Conservation (phyloP, 2,797 vertebrate genomes). For the Selene dorsalis region DNA sequence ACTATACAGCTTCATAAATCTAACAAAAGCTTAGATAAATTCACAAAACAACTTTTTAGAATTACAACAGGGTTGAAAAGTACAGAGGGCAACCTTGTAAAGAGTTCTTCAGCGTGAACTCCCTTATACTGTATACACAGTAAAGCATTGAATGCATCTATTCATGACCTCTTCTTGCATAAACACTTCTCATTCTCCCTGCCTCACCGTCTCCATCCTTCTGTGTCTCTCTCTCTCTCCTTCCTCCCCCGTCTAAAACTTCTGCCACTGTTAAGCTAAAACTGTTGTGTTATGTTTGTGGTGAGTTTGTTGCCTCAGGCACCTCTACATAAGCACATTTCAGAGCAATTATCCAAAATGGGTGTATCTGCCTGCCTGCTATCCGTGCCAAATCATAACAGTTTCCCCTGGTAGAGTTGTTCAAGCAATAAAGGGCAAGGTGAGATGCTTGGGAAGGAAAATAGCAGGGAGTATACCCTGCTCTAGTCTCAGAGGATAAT, state of each 20-base stretch:
- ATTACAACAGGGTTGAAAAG: slow-evolving; percentile 41
- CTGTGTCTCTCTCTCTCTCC: slow-evolving; percentile 1
- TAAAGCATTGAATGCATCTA: slow-evolving; percentile 50
- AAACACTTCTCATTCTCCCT: slow-evolving; percentile 34
- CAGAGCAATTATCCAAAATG: slow-evolving; percentile 82
- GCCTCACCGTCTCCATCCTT: slow-evolving; percentile 20
- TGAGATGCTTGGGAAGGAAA: slow-evolving; percentile 72
- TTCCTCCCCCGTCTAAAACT: slow-evolving; percentile 50
- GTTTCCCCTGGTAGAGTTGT: slow-evolving; percentile 69
- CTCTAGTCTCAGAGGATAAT: slow-evolving; percentile 50
- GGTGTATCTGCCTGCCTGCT: slow-evolving; percentile 74
- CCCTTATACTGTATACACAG: slow-evolving; percentile 18
- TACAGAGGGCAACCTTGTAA: slow-evolving; percentile 48
- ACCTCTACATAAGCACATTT: slow-evolving; percentile 80
- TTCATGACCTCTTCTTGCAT: slow-evolving; percentile 56
- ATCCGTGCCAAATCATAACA: slow-evolving; percentile 77
- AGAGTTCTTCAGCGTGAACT: slow-evolving; percentile 37
- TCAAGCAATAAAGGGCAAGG: slow-evolving; percentile 75
- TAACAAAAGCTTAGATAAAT: slow-evolving; percentile 47
- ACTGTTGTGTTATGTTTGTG: slow-evolving; percentile 79
- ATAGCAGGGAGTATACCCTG: slow-evolving; percentile 41
- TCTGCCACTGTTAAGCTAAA: slow-evolving; percentile 64
- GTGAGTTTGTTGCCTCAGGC: slow-evolving; percentile 76
- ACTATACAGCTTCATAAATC: slow-evolving; percentile 58
- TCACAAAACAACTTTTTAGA: slow-evolving; percentile 45